Evolutionary conservation across 2,113 vertebrate species (phyloP).

Genomic region (Takifugu bimaculatus): DNA sequence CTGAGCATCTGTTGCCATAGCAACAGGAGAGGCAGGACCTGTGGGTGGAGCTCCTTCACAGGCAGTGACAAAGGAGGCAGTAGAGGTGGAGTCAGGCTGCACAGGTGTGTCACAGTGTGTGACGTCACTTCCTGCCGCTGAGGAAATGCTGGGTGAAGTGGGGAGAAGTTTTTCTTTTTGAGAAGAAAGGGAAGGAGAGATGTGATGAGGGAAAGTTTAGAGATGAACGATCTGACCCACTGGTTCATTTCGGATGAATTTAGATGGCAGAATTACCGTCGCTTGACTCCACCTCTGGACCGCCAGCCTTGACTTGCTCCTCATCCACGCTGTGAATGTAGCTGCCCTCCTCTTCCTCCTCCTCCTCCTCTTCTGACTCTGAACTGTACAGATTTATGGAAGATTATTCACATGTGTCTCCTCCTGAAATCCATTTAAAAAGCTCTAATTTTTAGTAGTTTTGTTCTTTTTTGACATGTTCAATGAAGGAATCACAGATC

Average conservation of each 20-base stretch:
- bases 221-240: too few relatives aligned
- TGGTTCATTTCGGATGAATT: too few relatives aligned
- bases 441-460: too few relatives aligned
- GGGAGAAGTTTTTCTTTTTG: constrained; percentile 25
- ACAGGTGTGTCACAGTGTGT: constrained; percentile 5
- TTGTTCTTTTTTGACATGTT: too few relatives aligned
- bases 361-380: constrained; percentile 59
- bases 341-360: constrained; percentile 37
- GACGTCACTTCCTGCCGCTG: constrained; percentile 74
- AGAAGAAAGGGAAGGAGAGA: not conserved
- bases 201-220: too few relatives aligned
- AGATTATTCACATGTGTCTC: not conserved
- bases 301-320: constrained; percentile 45
- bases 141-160: constrained; percentile 22
- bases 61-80: constrained; percentile 15
- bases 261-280: constrained; percentile 71
- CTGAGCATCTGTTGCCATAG: constrained; percentile 5
- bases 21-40: not conserved
- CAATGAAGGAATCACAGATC: too few relatives aligned
- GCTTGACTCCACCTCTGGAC: constrained; percentile 75
- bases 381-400: constrained; percentile 71
- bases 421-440: too few relatives aligned
- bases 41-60: not conserved
- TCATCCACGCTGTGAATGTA: not conserved
- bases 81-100: constrained; percentile 29